Evolutionary conservation across 2,888 invertebrate species (phyloP), one percentile per base, ranked within the genome.

Genomic region (Cremastinae sp.): DNA sequence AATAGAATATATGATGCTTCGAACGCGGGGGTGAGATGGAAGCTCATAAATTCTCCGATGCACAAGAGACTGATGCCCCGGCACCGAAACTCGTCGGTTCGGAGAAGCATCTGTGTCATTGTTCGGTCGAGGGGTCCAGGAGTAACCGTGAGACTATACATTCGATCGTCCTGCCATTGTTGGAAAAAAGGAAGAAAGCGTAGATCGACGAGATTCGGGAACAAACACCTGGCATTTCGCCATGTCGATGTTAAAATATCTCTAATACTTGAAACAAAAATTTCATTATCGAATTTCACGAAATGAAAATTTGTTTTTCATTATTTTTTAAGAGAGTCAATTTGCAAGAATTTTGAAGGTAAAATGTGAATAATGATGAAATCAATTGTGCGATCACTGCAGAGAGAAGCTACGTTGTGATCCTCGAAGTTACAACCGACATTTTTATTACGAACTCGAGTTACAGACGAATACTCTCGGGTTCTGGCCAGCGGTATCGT

Each of bases 391-490:
- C 9, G 20, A 2, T 5, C 22, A 28, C 5, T 8, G 45, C 34
- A 22, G 7, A 8, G 49, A 56, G n/a, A 58, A 36, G 22, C 41
- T 45, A 22, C 20, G 49, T 53, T 53, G 47, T 28, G 73, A 73
- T 69, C 69, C 64, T 38, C n/a, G 45, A 64, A 73, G 75, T 73
- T 73, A 72, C 68, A 65, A 41, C 36, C 61, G 75, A 78, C 76
- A 58, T 70, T 70, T 76, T 76, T 76, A 76, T 76, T 73, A 73
- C 41, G 49, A 58, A 18, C 58, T 38, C 43, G 3, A 34, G 51
- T 22, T 22, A 12, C 70, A 16, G 34, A 47, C 28, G 34, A 12
- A 14, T 9, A n/a, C 10, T 38, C 8, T 5, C 9, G 9, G 14
- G 18, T 36, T 54, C 45, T 12, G 20, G 7, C 16, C 20, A 45